A percentile compares a stretch with the other conserved stretches of the same genome.
Evolutionary conservation across 2,888 invertebrate species (phyloP).

Genomic region (Drosophila barbarae): DNA sequence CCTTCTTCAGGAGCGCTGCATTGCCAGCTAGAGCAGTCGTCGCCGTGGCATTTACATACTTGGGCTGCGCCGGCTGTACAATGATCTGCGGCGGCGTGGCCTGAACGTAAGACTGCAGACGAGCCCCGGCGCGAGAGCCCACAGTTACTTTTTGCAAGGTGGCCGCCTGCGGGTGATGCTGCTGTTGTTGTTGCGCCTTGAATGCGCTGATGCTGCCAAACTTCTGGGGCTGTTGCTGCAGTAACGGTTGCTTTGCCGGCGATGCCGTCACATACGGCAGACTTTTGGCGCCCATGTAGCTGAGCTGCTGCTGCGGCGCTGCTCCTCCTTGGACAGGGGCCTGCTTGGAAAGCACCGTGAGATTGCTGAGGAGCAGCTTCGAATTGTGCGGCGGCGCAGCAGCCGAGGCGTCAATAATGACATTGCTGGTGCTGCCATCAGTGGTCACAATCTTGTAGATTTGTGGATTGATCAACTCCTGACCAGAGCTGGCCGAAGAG

Average conservation of each 20-base stretch:
- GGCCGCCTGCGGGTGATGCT: slow-evolving; percentile 49
- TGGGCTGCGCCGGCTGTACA: slow-evolving; percentile 69
- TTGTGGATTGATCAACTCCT: slow-evolving; percentile 78
- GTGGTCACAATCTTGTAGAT: slow-evolving; percentile 79
- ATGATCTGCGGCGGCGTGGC: slow-evolving; percentile 60
- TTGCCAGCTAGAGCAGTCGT: slow-evolving; percentile 27
- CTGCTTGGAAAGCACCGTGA: slow-evolving; percentile 78
- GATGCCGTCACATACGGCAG: slow-evolving; percentile 76
- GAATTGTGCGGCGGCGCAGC: slow-evolving; percentile 70
- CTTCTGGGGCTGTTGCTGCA: slow-evolving; percentile 53
- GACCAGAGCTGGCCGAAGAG: slow-evolving; percentile 47
- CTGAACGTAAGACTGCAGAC: slow-evolving; percentile 74
- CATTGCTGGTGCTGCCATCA: slow-evolving; percentile 78
- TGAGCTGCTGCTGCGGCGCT: slow-evolving; percentile 61
- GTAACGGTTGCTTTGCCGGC: slow-evolving; percentile 53
- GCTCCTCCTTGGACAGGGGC: slow-evolving; percentile 51
- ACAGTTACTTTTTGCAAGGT: slow-evolving; percentile 55
- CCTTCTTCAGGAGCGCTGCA: slow-evolving; percentile 52
- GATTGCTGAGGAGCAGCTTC: slow-evolving; percentile 78
- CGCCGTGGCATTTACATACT: slow-evolving; percentile 62
- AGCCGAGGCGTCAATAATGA: slow-evolving; percentile 76
- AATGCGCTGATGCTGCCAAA: slow-evolving; percentile 38
- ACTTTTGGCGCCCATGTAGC: slow-evolving; percentile 58
- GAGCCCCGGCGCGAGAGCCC: slow-evolving; percentile 74
- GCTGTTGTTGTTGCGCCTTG: slow-evolving; percentile 47